Base-by-base conservation (phyloP, 2,113 vertebrate species). In the Oriolus oriolus region DNA sequence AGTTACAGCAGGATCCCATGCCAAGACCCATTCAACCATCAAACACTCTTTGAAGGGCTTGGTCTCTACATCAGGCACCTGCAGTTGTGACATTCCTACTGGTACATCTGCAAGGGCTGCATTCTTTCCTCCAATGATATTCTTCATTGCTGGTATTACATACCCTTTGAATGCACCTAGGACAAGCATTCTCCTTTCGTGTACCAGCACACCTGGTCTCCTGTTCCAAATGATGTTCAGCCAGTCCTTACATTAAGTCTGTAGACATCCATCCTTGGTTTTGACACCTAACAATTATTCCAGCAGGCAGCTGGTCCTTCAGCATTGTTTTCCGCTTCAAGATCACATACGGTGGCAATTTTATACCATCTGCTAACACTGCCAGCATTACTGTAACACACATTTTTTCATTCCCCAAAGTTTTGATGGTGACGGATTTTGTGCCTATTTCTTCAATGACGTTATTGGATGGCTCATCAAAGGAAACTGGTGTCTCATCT, bases 271-370 rank as follows among this genome's bases (percentile, higher is more conserved):
- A 97, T 97, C 94, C 95, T 95, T 95, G 74, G 69, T 82, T 95
- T 85, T 97, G 96, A 96, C 95, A 97, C 89, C 94, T 95, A 96
- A 91, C 96, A 91, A 96, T 96, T 96, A 97, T 95, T 96, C 93
- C 95, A 94, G 96, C 76, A 95, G 84, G 94, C 96, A 97, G 74
- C 94, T 97, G 95, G 87, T 96, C 95, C 93, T 97, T 96, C 95
- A 91, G 94, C 78, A 96, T 95, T 96, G 96, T 96, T 97, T 96
- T 97, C 91, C 86, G 91, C 95, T 97, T 96, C 96, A 95, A 61
- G 89, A 97, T 95, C 96, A 96, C 96, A 97, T 97, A 97, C 91
- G 96, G 95, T 95, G 91, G 95, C 96, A 97, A 96, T 97, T 96
- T 97, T 95, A 87, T 87, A 84, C 96, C 96, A 97, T 95, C 95